Base-by-base conservation (phyloP, 1,140 invertebrate species). In the Camponotus vicinus region DNA sequence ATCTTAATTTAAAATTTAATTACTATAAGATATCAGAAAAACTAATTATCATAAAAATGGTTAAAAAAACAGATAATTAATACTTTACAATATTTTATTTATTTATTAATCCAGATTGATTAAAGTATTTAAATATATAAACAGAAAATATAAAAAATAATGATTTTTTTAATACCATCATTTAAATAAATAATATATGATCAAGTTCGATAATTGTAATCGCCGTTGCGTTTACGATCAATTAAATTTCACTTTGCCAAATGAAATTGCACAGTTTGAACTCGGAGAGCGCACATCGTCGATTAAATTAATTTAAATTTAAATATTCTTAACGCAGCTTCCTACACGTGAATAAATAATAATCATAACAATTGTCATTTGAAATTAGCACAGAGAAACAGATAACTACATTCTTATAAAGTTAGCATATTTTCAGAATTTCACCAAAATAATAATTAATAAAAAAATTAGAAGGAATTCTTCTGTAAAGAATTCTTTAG, bases 291-390 rank as follows among this genome's bases (percentile, higher is more conserved):
- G 49, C 77, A 27, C 27, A 57, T 69, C 13, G 32, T 18, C 32
- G 34, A 70, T 80, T 27, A 27, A 80, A 80, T 80, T 80, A 70
- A 80, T n/a, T n/a, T n/a, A n/a, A n/a, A n/a, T n/a, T n/a, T n/a
- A n/a, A n/a, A n/a, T n/a, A 80, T 80, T 80, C 70, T 80, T 42
- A 49, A 42, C 11, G 37, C 27, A 0, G 27, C 34, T 34, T 32
- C 9, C 42, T 70, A 32, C 11, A 32, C 8, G 9, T 59, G 49
- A 70, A 59, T 59, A 27, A 55, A 52, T 69, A 57, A 42, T 69
- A 18, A 21, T 70, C 52, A 42, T 45, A 42, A 21, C 13, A 37
- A 13, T 52, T 45, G 13, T 45, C 13, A 70, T 80, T 80, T 66
- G 27, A 27, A 27, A 27, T 27, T n/a, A 18, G n/a, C 5, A 27